Evolutionary conservation across 2,113 vertebrate genomes (phyloP), one percentile per base, ranked within the genome.

Genomic region (Formicarius rufipectus): DNA sequence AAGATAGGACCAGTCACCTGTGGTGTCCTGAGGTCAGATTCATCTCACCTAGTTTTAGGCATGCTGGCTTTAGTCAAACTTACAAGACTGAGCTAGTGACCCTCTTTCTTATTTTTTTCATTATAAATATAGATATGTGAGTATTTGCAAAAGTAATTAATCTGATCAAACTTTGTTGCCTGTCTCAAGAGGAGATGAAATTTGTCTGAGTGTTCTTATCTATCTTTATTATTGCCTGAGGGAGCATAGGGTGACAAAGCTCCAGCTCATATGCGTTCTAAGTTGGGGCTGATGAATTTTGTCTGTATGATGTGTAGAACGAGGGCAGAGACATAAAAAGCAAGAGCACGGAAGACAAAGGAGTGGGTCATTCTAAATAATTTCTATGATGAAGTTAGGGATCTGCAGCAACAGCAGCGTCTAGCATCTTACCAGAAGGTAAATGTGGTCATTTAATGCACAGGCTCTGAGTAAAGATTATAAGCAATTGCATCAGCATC

Each of bases 401-500:
- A 79, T 58, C 35, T 87, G 67, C 72, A 71, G 17, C 8, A 85
- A 24, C 8, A 96, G 69, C 91, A 66, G 28, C 37, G 53, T 77
- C 39, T 73, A 59, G 6, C 23, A 25, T 78, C 59, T 73, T 73
- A 60, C 55, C 77, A 92, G 92, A 92, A 95, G 77, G 95, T 94
- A 86, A 94, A 87, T 94, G 76, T 75, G 40, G 56, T 72, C 42
- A 30, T 95, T 90, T 90, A 74, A 72, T 84, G 39, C 25, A 27
- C 30, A 74, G 30, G 3, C 74, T 94, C 85, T 58, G 47, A 52
- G 50, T 85, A 92, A 85, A 89, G 69, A 33, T 52, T 72, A 58
- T 68, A 35, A 90, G 72, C 14, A 87, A 58, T 87, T 93, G 66
- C 21, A 47, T 95, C 93, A 94, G 37, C 83, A 55, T 92, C 72